phyloP scores from a whole-genome alignment of 2,888 invertebrate genomes.

The Elegia similella region DNA sequence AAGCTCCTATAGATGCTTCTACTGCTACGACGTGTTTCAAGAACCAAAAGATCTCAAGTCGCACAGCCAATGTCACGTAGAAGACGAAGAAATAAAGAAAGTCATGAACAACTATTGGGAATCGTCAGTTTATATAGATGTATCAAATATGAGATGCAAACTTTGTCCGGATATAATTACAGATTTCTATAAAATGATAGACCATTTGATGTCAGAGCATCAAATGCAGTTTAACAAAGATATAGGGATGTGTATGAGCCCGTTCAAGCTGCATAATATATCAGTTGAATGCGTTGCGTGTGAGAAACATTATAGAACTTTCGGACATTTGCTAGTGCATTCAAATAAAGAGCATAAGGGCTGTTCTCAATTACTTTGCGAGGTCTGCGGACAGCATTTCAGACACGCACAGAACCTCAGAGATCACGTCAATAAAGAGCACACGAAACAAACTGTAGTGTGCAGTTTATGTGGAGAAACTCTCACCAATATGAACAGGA shows the following conservation, averaged over 20 bases:
- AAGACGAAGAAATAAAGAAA: constrained; percentile 29
- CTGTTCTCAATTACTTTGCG: constrained; percentile 35
- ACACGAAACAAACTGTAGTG: constrained; percentile 31
- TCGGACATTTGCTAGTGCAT: constrained; percentile 40
- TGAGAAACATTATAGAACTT: constrained; percentile 31
- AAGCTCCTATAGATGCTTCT: constrained; percentile 45
- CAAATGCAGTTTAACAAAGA: constrained; percentile 33
- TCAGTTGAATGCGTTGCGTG: constrained; percentile 41
- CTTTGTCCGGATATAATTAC: constrained; percentile 31
- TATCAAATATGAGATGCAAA: constrained; percentile 38
- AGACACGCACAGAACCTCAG: constrained; percentile 30
- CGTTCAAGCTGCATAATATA: constrained; percentile 38
- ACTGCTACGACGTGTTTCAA: constrained; percentile 45
- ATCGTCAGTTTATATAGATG: constrained; percentile 38
- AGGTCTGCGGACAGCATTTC: constrained; percentile 43
- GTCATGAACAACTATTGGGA: constrained; percentile 39
- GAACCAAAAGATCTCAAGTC: constrained; percentile 39
- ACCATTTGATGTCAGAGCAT: constrained; percentile 39
- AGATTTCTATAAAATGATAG: constrained; percentile 34
- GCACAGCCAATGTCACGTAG: constrained; percentile 34
- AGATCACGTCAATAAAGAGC: constrained; percentile 37
- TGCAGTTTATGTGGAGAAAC: constrained; percentile 42
- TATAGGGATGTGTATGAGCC: constrained; percentile 32
- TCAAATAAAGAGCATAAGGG: constrained; percentile 37
- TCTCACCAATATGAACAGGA: constrained; percentile 45